Evolutionary conservation across 2,113 vertebrate species (phyloP).

Genomic region (Vicugna pacos): DNA sequence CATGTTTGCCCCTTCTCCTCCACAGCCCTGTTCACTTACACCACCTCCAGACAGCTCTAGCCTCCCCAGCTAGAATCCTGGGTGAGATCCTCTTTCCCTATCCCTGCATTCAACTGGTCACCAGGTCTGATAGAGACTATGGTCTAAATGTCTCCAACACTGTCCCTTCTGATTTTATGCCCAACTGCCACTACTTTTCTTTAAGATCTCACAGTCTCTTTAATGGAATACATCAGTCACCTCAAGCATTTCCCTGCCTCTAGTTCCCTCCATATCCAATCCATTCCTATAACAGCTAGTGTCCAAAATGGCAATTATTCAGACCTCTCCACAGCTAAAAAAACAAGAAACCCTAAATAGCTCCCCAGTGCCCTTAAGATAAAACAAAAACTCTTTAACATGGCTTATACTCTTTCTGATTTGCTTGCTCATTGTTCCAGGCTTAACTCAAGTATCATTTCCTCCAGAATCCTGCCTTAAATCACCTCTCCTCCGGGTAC

Average conservation of each 20-base stretch:
- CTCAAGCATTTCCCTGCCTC: background rate
- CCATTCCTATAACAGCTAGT: background rate
- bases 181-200: background rate
- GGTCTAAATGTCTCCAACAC: background rate
- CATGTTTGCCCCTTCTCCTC: background rate
- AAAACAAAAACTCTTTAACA: slow-evolving; percentile 6
- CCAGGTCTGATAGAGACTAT: background rate
- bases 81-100: background rate
- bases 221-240: background rate
- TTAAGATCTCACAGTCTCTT: slow-evolving; percentile 3
- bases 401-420: background rate
- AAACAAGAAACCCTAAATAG: background rate
- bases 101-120: background rate
- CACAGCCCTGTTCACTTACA: background rate
- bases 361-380: background rate
- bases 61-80: background rate
- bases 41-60: background rate
- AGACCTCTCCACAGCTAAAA: background rate
- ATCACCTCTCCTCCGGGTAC: background rate
- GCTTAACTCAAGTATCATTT: background rate
- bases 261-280: background rate
- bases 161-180: background rate
- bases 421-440: slow-evolving; percentile 37
- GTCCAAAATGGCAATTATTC: slow-evolving; percentile 4
- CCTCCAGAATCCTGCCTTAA: background rate